Percentiles rank a stretch among this genome's conserved stretches.
phyloP scores from a whole-genome alignment of 92 coral and sea anemone species.

The Parazoanthus atlanticus region DNA sequence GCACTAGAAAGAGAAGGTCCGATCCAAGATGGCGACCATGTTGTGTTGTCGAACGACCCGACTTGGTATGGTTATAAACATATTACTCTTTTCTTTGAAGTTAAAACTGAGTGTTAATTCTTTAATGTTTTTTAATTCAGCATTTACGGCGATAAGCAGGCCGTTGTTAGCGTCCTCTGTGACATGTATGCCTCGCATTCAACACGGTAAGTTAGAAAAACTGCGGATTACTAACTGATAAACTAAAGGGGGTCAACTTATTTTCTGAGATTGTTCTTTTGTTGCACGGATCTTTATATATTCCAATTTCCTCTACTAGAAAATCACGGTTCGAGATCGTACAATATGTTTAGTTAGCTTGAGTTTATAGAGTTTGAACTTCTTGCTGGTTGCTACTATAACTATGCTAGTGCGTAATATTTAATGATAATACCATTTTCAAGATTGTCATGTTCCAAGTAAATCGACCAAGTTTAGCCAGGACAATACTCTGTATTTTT shows the following conservation, averaged over 20 bases:
- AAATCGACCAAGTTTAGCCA: no score
- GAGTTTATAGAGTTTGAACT: no score
- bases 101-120: not conserved
- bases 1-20: not conserved
- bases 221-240: not conserved
- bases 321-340: no score
- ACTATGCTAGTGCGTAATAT: no score
- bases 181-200: slow-evolving; percentile 62
- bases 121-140: not conserved
- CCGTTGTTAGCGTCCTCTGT: slow-evolving; percentile 70
- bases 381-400: no score
- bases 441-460: no score
- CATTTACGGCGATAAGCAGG: slow-evolving; percentile 27
- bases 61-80: slow-evolving; percentile 6
- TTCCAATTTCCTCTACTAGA: no score
- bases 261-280: not conserved
- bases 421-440: no score
- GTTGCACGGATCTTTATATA: no score
- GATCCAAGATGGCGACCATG: slow-evolving; percentile 80
- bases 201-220: slow-evolving; percentile 64
- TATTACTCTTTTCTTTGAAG: not conserved
- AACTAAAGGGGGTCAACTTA: not conserved
- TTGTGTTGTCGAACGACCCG: slow-evolving; percentile 62
- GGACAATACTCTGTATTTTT: no score
- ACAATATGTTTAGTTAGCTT: no score